phyloP scores from a whole-genome alignment of 2,113 vertebrate species.

The Alligator mississippiensis region DNA sequence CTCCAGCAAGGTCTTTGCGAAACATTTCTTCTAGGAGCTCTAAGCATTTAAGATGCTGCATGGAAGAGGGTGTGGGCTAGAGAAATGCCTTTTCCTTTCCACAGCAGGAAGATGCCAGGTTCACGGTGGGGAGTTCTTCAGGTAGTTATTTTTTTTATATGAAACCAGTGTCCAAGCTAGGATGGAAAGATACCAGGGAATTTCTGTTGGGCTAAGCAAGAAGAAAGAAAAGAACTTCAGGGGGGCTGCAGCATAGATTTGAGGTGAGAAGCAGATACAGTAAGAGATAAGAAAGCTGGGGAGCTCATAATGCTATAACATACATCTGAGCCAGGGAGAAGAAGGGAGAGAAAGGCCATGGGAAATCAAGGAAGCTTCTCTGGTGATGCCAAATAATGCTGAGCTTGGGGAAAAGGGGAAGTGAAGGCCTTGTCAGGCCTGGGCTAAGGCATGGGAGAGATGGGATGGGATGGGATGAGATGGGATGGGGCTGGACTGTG shows the following conservation, averaged over 20 bases:
- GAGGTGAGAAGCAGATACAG: constrained; percentile 8
- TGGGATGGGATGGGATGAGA: constrained; percentile 29
- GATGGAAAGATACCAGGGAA: constrained; percentile 10
- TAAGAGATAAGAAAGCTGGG: not conserved
- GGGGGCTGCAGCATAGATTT: not conserved
- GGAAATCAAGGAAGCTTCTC: constrained; percentile 39
- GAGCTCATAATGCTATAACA: not conserved
- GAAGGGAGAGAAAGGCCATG: constrained; percentile 34
- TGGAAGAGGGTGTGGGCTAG: not conserved
- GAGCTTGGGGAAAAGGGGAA: constrained; percentile 47
- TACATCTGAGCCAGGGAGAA: constrained; percentile 9
- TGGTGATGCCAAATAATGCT: constrained; percentile 57
- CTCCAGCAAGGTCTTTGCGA: not conserved
- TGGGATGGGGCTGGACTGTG: constrained; percentile 20
- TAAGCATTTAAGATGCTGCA: not conserved
- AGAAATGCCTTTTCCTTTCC: not conserved
- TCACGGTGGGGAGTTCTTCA: not conserved
- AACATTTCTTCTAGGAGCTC: not conserved
- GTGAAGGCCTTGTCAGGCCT: constrained; percentile 40
- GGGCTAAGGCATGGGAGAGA: not conserved
- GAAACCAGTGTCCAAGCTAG: not conserved
- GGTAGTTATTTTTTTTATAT: constrained; percentile 5
- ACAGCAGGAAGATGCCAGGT: not conserved
- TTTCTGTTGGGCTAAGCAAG: not conserved
- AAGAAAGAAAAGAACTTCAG: constrained; percentile 9